Base-by-base conservation (phyloP, 2,888 invertebrate genomes). In the Boloria selene region DNA sequence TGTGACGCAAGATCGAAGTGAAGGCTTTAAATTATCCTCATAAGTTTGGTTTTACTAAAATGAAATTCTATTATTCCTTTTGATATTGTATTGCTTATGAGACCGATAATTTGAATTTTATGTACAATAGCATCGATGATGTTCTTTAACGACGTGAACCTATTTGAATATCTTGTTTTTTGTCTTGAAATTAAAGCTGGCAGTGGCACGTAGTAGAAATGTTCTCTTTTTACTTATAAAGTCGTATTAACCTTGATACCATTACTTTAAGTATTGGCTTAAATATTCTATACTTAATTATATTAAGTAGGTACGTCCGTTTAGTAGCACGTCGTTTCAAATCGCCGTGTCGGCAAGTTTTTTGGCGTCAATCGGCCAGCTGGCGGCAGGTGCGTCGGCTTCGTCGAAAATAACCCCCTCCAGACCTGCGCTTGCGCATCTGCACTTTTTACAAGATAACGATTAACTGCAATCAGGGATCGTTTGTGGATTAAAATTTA, bases 371-470 rank as follows among this genome's bases (percentile, higher is more conserved):
- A 75, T 65, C 59, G 65, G 58, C 64, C 74, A 69, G 66, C 71
- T 71, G 71, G 66, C 64, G 76, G 77, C 86, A 87, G 86, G 86
- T 86, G 87, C 74, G 64, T 65, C 53, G 68, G 69, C 76, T 85
- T 83, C 82, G 83, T 67, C 71, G 71, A 70, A 72, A 71, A 69
- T 70, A 64, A 18, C 54, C 67, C 70, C 65, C 49, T 45, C 53
- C 16, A 22, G 18, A 62, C 64, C 56, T 53, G 65, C 65, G 60
- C 65, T 56, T 18, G 55, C 62, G 66, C 69, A 72, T 72, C 69
- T 68, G 69, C 70, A 61, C 58, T 67, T 67, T 71, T 69, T 64
- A 58, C 52, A 51, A 63, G 31, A 63, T 5, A 55, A 47, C 58
- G 50, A 54, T 68, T 59, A 51, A 54, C 55, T 26, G 56, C 66